Conservation (phyloP, 2,113 vertebrate species). For the Onychostruthus taczanowskii region DNA sequence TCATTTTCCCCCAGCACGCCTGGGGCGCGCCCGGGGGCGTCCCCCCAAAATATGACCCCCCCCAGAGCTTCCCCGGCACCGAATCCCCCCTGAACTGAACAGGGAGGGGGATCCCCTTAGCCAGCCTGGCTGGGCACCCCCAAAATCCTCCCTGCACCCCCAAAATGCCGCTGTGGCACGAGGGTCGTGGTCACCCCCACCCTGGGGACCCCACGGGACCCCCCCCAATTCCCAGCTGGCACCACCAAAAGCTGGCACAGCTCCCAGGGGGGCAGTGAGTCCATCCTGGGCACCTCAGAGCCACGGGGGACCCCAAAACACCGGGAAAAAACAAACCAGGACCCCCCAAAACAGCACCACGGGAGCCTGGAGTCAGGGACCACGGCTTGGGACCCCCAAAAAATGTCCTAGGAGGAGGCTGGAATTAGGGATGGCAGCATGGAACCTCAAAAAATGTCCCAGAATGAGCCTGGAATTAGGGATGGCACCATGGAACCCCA, state of each 20-base stretch:
- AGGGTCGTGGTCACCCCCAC: accelerated
- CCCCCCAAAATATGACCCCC: no score
- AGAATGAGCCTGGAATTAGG: no score
- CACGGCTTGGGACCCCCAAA: background rate
- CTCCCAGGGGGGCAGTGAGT: background rate
- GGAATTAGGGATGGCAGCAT: no score
- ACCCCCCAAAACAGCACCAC: background rate
- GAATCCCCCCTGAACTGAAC: no score
- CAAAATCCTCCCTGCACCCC: background rate
- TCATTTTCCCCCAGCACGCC: no score
- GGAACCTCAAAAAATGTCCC: no score
- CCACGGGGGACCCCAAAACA: background rate
- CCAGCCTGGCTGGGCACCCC: background rate
- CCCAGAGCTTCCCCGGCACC: no score
- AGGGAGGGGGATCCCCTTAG: background rate
- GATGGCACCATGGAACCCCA: no score
- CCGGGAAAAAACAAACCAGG: background rate
- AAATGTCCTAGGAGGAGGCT: background rate
- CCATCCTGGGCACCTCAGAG: background rate
- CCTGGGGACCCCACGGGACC: accelerated
- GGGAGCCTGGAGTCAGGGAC: background rate
- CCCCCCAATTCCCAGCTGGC: background rate
- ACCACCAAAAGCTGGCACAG: background rate
- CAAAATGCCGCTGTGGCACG: accelerated
- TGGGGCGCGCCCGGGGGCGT: no score